Evolutionary conservation across 2,797 vertebrate species (phyloP).

Genomic region (Sebastes hubbsi): DNA sequence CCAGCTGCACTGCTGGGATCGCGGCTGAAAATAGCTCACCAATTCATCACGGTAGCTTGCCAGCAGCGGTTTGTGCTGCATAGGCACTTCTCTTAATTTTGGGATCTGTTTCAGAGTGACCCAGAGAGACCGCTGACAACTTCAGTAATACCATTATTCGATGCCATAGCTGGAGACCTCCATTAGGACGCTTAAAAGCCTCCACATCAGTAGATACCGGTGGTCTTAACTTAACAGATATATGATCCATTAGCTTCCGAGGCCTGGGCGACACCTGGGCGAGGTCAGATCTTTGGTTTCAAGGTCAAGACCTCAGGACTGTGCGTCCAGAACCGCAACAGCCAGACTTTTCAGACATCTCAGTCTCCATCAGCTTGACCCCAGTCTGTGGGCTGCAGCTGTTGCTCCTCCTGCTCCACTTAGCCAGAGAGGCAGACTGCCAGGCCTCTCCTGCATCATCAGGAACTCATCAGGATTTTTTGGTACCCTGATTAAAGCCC

Average conservation of each 20-base stretch:
- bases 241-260: constrained; percentile 9
- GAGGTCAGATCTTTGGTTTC: constrained; percentile 17
- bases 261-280: neutral
- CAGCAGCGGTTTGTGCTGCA: constrained; percentile 57
- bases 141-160: constrained; percentile 47
- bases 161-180: constrained; percentile 8
- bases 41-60: constrained; percentile 73
- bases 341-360: neutral
- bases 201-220: constrained; percentile 10
- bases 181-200: constrained; percentile 21
- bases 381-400: constrained; percentile 43
- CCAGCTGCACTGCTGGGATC: constrained; percentile 67
- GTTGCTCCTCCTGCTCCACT: constrained; percentile 44
- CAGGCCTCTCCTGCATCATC: constrained; percentile 39
- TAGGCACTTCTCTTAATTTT: constrained; percentile 67
- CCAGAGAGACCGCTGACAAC: constrained; percentile 53
- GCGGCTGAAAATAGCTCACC: constrained; percentile 76
- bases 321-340: neutral
- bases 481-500: constrained; percentile 45
- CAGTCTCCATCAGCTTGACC: constrained; percentile 31
- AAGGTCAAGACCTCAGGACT: constrained; percentile 4
- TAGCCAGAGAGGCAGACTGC: constrained; percentile 25
- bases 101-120: constrained; percentile 65
- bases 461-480: constrained; percentile 51
- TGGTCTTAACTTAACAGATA: constrained; percentile 19